A percentile compares a stretch with the other conserved stretches of the same genome.
These are phyloP conservation scores for Erebia palarica DNA, from an alignment of 2,888 invertebrate genomes.

Conservation along the genomic window DNA sequence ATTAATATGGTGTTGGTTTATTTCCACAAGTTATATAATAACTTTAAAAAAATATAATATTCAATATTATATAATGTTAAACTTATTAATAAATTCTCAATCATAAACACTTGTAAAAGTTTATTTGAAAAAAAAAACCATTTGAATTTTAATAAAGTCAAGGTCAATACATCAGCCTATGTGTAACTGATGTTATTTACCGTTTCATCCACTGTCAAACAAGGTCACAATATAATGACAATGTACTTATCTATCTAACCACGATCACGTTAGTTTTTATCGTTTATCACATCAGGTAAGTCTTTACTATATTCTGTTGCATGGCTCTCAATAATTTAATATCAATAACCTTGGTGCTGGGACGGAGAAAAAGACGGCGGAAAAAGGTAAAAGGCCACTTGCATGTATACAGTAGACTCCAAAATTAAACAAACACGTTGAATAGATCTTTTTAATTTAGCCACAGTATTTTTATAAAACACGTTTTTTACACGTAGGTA, in stretches of 20 bases:
- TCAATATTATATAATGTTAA: not conserved
- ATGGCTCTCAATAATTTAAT: slow-evolving; percentile 51
- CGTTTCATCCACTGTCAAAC: slow-evolving; percentile 58
- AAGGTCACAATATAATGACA: slow-evolving; percentile 66
- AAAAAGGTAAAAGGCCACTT: slow-evolving; percentile 59
- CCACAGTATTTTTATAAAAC: slow-evolving; percentile 49
- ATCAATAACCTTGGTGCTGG: slow-evolving; percentile 69
- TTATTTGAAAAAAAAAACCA: too few species aligned
- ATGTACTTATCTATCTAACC: slow-evolving; percentile 58
- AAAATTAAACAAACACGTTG: slow-evolving; percentile 73
- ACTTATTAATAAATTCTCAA: too few species aligned
- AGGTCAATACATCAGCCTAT: slow-evolving; percentile 53
- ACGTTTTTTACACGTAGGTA: slow-evolving; percentile 54
- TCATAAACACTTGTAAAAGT: too few species aligned
- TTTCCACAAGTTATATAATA: not conserved
- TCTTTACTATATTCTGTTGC: slow-evolving; percentile 55
- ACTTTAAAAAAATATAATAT: not conserved
- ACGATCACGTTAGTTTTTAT: slow-evolving; percentile 62
- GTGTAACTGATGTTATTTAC: slow-evolving; percentile 42
- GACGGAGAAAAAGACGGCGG: slow-evolving; percentile 50
- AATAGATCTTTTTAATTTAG: slow-evolving; percentile 34
- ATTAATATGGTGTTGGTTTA: slow-evolving; percentile 18
- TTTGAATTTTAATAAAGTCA: slow-evolving; percentile 45
- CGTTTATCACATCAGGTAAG: slow-evolving; percentile 68
- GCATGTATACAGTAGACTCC: slow-evolving; percentile 72